phyloP scores from a whole-genome alignment of 2,113 vertebrate genomes.

The Mirounga angustirostris region DNA sequence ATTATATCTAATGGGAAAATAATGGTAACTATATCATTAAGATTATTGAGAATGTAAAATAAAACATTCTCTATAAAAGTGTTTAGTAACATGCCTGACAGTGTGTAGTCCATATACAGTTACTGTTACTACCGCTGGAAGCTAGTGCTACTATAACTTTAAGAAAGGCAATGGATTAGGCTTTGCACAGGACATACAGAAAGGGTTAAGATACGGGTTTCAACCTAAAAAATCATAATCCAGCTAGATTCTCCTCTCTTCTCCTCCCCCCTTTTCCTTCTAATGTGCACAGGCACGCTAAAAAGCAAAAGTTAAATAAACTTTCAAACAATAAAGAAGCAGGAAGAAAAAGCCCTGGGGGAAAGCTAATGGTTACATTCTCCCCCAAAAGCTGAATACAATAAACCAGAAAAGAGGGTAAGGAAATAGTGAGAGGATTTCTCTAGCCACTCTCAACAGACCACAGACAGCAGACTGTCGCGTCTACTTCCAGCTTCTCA shows the following conservation, averaged over 20 bases:
- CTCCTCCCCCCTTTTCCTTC: no score
- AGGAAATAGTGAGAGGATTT: neutral
- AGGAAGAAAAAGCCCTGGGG: neutral
- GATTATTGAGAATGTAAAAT: neutral
- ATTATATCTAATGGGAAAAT: neutral
- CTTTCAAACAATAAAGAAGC: neutral
- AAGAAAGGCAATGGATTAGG: neutral
- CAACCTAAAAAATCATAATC: neutral
- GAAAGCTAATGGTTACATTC: neutral
- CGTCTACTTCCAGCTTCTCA: neutral
- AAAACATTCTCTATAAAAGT: neutral
- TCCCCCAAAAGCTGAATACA: neutral
- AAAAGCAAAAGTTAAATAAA: neutral
- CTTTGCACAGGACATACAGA: neutral
- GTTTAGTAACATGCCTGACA: neutral
- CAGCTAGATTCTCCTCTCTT: neutral
- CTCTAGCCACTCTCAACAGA: neutral
- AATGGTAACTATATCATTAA: neutral
- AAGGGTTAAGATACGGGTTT: neutral
- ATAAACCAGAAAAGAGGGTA: neutral
- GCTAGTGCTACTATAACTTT: neutral
- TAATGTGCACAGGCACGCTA: neutral
- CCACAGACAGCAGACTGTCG: neutral
- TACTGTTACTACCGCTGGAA: neutral
- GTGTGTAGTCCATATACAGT: fast-evolving